phyloP scores from a whole-genome alignment of 2,888 invertebrate species.

The Eupsilia transversa region DNA sequence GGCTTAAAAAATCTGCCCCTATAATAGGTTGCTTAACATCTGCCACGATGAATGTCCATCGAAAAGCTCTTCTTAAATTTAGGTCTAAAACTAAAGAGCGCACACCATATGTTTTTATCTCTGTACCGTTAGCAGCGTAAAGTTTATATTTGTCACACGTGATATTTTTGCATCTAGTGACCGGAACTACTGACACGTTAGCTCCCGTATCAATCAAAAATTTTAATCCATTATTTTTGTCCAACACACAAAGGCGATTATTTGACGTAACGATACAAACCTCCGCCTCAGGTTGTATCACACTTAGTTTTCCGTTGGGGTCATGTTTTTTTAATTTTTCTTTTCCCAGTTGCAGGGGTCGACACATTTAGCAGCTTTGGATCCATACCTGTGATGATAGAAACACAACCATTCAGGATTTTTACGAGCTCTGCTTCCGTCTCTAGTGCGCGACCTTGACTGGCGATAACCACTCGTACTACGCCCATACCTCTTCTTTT shows the following conservation, averaged over 20 bases:
- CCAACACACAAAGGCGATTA: constrained; percentile 2
- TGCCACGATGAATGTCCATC: neutral
- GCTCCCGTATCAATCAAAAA: neutral
- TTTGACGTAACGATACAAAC: neutral
- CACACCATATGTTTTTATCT: neutral
- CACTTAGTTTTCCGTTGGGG: constrained; percentile 2
- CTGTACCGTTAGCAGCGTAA: neutral
- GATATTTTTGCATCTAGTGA: neutral
- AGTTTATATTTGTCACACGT: neutral
- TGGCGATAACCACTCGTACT: neutral
- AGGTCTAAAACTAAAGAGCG: constrained; percentile 10
- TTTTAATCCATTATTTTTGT: neutral
- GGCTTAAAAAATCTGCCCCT: constrained; percentile 1
- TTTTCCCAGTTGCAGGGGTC: neutral
- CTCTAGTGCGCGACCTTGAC: neutral
- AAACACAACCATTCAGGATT: neutral
- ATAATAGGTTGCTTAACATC: constrained; percentile 5
- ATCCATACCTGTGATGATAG: neutral
- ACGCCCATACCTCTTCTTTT: neutral
- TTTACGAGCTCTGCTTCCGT: neutral
- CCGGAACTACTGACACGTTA: neutral
- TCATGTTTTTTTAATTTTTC: neutral
- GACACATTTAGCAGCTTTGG: neutral
- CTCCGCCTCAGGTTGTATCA: neutral
- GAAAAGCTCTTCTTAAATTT: constrained; percentile 5